Evolutionary conservation across 2,888 invertebrate species (phyloP).

Genomic region (Physocephala rufipes): DNA sequence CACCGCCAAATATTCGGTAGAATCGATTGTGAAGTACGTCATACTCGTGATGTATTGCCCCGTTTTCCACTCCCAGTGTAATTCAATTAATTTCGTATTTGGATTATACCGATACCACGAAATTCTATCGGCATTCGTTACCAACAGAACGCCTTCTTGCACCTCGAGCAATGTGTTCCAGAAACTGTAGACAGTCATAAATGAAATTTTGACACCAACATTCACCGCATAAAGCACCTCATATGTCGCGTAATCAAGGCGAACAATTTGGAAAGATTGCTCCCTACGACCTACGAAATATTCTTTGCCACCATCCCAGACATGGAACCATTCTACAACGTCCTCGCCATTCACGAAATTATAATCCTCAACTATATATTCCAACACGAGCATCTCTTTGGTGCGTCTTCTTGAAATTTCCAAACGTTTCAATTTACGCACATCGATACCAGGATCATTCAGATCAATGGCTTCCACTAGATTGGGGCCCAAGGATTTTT

Average conservation of each 20-base stretch:
- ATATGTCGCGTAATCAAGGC: conserved; percentile 45
- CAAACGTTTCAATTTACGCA: conserved; percentile 53
- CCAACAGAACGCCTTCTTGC: conserved; percentile 53
- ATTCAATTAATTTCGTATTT: conserved; percentile 34
- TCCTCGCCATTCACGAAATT: conserved; percentile 53
- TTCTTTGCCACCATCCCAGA: conserved; percentile 51
- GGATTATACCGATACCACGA: conserved; percentile 55
- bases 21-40: conserved; percentile 51
- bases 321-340: conserved; percentile 57
- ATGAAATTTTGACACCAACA: conserved; percentile 45
- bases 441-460: conserved; percentile 46
- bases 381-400: conserved; percentile 57
- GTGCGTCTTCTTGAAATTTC: conserved; percentile 55
- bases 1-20: conserved; percentile 52
- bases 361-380: conserved; percentile 57
- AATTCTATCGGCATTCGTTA: conserved; percentile 51
- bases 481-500: conserved; percentile 45
- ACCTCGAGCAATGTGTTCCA: conserved; percentile 53
- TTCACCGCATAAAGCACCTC: conserved; percentile 42
- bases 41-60: conserved; percentile 50
- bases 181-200: conserved; percentile 52
- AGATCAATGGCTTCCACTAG: conserved; percentile 51
- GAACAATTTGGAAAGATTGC: conserved; percentile 51
- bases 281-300: conserved; percentile 57
- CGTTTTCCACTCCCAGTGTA: conserved; percentile 58